Base-by-base conservation (phyloP, 2,888 invertebrate species). In the Hirtodrosophila alboralis region DNA sequence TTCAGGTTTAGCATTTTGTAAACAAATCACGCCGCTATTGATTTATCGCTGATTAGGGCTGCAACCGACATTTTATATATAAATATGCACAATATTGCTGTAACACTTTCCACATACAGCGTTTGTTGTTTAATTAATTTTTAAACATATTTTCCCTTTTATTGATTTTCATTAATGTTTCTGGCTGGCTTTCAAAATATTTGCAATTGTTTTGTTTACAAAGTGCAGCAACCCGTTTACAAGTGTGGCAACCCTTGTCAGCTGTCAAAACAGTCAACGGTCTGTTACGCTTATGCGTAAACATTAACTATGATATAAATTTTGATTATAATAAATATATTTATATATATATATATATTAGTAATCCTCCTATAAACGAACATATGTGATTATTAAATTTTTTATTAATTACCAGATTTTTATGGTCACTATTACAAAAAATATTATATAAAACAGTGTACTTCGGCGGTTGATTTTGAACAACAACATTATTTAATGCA, bases 11-110 rank as follows among this genome's bases (percentile, higher is more conserved):
- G 12, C 41, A 71, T 71, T 52, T 69, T 69, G 52, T 69, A 69
- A 69, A 69, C 69, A 69, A 69, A 65, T 60, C 60, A 52, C 38
- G 33, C 21, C 48, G 45, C 47, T 76, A 77, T 76, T 74, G 76
- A 77, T 74, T 76, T 54, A 40, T 76, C 44, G 30, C 14, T 71
- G 62, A 65, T 70, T 69, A 74, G 75, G 60, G 60, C 57, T 75
- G 58, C 68, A 48, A 36, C 8, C 48, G 18, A 18, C 28, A 27
- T 49, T 4, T 10, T 49, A 1, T 9, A 13, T 8, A 14, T 36
- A 16, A 8, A 14, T 40, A 26, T 16, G 4, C 10, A 9, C 34
- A 51, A 43, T 10, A 10, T 21, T 34, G 6, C 7, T 9, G 0
- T 0, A 3, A 8, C 8, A 12, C 3, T 13, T 3, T 1, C 5